Percentiles rank a stretch among this genome's conserved stretches.
These are phyloP conservation scores for Eueides isabella DNA, from an alignment of 1,140 invertebrate genomes.

Conservation along the genomic window DNA sequence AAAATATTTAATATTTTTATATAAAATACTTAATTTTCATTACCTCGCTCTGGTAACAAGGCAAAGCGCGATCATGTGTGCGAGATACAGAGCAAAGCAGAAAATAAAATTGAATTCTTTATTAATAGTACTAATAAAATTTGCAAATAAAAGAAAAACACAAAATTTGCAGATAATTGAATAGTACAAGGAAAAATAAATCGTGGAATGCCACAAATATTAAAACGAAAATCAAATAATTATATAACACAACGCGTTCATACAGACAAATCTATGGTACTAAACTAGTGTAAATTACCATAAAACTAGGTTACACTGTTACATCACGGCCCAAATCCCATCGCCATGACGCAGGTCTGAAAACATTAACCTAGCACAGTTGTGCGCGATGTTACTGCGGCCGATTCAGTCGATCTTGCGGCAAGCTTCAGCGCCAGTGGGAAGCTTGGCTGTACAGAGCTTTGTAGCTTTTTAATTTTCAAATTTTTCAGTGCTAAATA, in stretches of 20 bases:
- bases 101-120: too few species aligned
- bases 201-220: too few species aligned
- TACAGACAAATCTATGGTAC: neutral
- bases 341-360: slow-evolving; percentile 42
- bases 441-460: slow-evolving; percentile 25
- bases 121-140: too few species aligned
- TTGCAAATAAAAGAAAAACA: too few species aligned
- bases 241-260: neutral
- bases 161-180: too few species aligned
- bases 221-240: too few species aligned
- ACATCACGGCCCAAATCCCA: slow-evolving; percentile 34
- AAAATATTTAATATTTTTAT: too few species aligned
- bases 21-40: too few species aligned
- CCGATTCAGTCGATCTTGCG: slow-evolving; percentile 67
- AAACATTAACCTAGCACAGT: slow-evolving; percentile 44
- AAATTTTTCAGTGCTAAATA: neutral
- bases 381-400: slow-evolving; percentile 69
- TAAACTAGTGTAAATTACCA: neutral
- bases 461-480: neutral
- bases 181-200: too few species aligned
- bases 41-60: too few species aligned
- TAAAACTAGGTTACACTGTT: slow-evolving; percentile 2
- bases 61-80: too few species aligned
- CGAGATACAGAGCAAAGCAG: too few species aligned
- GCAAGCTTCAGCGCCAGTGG: slow-evolving; percentile 57